A percentile compares a stretch with the other conserved stretches of the same genome.
Conservation (phyloP, 1,140 invertebrate genomes). For the Brachionus plicatilis region DNA sequence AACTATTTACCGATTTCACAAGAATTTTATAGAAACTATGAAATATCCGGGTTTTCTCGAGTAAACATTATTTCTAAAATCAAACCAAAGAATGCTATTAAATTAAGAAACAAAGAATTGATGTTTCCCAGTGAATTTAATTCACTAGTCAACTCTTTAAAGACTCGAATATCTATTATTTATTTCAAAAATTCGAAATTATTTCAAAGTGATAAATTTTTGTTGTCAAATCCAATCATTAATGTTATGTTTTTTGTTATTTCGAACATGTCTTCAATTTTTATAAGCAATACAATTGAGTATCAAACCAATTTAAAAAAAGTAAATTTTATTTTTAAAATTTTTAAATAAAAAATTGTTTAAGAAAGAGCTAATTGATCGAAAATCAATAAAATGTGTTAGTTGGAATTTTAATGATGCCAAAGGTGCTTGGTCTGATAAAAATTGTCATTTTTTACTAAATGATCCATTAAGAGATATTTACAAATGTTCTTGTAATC, state of each 20-base stretch:
- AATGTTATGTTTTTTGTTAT: neutral
- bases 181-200: slow-evolving; percentile 20
- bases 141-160: neutral
- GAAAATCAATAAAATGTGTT: neutral
- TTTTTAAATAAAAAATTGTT: neutral
- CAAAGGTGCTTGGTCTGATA: neutral
- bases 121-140: neutral
- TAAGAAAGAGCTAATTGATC: neutral
- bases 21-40: slow-evolving; percentile 18
- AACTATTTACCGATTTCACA: slow-evolving; percentile 21
- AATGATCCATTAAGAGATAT: neutral
- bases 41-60: neutral
- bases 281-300: neutral
- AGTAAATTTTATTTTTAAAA: neutral
- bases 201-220: neutral
- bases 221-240: neutral
- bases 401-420: neutral
- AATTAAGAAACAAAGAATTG: neutral
- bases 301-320: neutral
- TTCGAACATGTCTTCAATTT: neutral
- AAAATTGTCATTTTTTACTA: neutral
- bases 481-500: neutral
- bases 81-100: neutral
- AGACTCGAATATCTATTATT: neutral
- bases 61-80: neutral